Evolutionary conservation across 2,888 invertebrate species (phyloP).

Genomic region (Watsonalla binaria): DNA sequence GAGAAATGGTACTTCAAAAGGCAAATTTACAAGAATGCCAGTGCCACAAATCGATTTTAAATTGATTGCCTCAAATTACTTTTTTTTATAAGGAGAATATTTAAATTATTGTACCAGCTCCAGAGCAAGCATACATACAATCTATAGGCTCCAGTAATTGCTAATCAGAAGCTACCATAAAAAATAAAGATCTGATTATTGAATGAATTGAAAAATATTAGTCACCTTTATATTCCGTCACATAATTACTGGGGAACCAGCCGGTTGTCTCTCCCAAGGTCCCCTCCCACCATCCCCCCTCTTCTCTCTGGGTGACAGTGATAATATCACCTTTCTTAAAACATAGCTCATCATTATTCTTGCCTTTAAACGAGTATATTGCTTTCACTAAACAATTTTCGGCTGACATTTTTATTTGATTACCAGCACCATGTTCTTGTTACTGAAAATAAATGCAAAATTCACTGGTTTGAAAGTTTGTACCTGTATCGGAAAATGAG

Average conservation of each 20-base stretch:
- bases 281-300: conserved; percentile 99
- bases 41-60: too few relatives aligned
- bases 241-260: conserved; percentile 99
- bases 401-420: conserved; percentile 69
- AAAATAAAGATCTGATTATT: too few relatives aligned
- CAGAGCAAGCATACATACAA: too few relatives aligned
- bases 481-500: background rate
- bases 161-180: too few relatives aligned
- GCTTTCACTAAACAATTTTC: conserved; percentile 90
- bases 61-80: too few relatives aligned
- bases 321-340: conserved; percentile 98
- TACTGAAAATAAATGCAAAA: conserved; percentile 19
- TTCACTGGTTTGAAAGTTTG: background rate
- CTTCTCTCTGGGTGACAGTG: conserved; percentile 95
- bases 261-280: conserved; percentile 96
- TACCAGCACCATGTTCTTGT: conserved; percentile 50
- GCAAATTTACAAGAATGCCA: too few relatives aligned
- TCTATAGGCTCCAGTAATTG: too few relatives aligned
- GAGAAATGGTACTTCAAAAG: too few relatives aligned
- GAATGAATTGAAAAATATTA: background rate
- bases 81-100: too few relatives aligned
- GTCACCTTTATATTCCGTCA: conserved; percentile 89
- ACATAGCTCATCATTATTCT: conserved; percentile 98
- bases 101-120: too few relatives aligned
- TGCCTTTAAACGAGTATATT: conserved; percentile 95